Percentiles rank a stretch among this genome's conserved stretches.
Conservation (phyloP, 2,888 invertebrate species). For the Hirtodrosophila histrioides region DNA sequence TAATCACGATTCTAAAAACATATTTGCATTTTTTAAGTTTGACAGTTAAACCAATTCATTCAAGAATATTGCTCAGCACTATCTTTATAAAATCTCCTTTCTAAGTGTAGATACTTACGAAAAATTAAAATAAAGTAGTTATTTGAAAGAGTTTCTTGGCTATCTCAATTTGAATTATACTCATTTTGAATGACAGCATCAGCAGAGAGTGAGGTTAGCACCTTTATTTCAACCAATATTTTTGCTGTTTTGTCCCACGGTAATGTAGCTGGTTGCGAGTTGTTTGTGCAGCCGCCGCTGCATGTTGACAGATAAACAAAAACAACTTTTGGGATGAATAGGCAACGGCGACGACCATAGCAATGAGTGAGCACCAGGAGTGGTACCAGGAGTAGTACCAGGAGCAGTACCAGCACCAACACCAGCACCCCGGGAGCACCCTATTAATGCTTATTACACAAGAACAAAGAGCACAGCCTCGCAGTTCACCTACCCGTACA, state of each 20-base stretch:
- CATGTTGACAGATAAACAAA: conserved; percentile 80
- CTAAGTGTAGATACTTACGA: too few species aligned
- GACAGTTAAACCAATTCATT: too few species aligned
- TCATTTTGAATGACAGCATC: too few species aligned
- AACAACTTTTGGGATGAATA: conserved; percentile 74
- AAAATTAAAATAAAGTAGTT: too few species aligned
- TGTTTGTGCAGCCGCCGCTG: conserved; percentile 59
- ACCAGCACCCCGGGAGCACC: conserved; percentile 56
- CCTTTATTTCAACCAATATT: not conserved
- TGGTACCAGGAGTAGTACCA: conserved; percentile 2
- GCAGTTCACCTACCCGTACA: conserved; percentile 13
- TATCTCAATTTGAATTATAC: too few species aligned
- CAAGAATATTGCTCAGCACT: too few species aligned
- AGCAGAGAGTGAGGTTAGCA: not conserved
- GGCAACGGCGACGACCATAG: conserved; percentile 38
- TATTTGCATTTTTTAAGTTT: too few species aligned
- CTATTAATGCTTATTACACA: conserved; percentile 78
- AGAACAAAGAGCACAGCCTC: conserved; percentile 53
- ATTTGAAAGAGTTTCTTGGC: too few species aligned
- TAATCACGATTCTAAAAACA: too few species aligned
- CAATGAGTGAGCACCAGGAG: conserved; percentile 9
- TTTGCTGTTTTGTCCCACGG: conserved; percentile 26
- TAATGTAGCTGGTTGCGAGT: conserved; percentile 34
- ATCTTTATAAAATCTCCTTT: too few species aligned
- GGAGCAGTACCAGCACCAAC: not conserved